Percentiles rank a stretch among this genome's conserved stretches.
Evolutionary conservation across 2,113 vertebrate genomes (phyloP).

Genomic region (Vicugna pacos): DNA sequence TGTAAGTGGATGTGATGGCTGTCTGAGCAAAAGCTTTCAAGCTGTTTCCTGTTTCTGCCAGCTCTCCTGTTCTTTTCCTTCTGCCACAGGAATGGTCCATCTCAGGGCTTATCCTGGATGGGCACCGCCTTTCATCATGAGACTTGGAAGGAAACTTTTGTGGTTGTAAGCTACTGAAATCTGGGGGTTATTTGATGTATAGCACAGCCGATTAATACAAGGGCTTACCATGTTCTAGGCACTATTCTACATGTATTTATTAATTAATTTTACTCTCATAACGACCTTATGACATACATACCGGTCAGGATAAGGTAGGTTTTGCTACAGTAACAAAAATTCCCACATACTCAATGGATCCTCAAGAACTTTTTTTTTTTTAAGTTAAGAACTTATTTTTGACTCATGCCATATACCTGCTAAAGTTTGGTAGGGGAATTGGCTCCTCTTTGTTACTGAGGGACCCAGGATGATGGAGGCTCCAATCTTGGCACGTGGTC

Average conservation of each 20-base stretch:
- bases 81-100: background rate
- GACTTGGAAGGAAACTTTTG: background rate
- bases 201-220: background rate
- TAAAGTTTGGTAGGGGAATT: background rate
- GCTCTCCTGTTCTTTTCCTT: background rate
- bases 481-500: background rate
- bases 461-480: background rate
- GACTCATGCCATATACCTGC: background rate
- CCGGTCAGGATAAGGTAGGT: background rate
- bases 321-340: background rate
- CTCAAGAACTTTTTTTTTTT: background rate
- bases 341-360: background rate
- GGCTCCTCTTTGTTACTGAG: background rate
- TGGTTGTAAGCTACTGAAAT: background rate
- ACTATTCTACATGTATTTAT: background rate
- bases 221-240: background rate
- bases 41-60: background rate
- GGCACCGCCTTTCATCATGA: background rate
- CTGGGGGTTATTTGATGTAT: background rate
- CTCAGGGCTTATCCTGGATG: background rate
- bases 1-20: background rate
- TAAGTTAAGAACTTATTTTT: background rate
- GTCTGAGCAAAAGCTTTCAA: background rate
- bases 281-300: background rate
- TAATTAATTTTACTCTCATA: background rate